These are phyloP conservation scores for Acestrorhynchus altus DNA, from an alignment of 2,797 vertebrate genomes.

Conservation along the genomic window DNA sequence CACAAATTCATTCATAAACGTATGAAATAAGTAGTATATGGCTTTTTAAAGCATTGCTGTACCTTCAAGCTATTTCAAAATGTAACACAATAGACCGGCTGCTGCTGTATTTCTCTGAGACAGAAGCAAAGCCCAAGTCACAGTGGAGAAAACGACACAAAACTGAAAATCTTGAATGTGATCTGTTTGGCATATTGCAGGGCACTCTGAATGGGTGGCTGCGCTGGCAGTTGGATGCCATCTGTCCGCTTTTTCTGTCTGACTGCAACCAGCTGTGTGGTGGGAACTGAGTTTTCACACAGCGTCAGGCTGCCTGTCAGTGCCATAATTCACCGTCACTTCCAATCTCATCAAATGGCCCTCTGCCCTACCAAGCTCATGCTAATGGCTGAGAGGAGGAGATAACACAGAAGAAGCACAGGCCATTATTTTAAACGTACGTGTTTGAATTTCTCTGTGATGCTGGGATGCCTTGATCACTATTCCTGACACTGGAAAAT, in stretches of 20 bases:
- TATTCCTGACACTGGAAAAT: too few species aligned
- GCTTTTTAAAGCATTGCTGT: neutral
- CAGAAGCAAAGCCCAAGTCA: conserved; percentile 7
- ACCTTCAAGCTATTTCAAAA: neutral
- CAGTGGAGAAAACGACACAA: conserved; percentile 53
- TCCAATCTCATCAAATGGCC: conserved; percentile 39
- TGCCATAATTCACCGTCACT: conserved; percentile 42
- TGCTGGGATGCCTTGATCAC: too few species aligned
- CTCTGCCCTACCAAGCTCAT: conserved; percentile 10
- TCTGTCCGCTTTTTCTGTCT: conserved; percentile 65
- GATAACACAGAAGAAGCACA: neutral
- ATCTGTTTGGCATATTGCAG: conserved; percentile 51
- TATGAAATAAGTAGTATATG: neutral
- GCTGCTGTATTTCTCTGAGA: neutral
- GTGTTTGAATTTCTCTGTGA: neutral
- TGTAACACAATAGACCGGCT: neutral
- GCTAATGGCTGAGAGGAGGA: conserved; percentile 6
- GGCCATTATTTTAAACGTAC: neutral
- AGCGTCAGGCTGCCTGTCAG: conserved; percentile 45
- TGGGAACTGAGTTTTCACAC: conserved; percentile 53
- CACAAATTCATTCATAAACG: too few species aligned
- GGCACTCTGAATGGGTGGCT: conserved; percentile 41
- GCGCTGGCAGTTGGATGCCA: conserved; percentile 67
- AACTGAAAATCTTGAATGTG: conserved; percentile 15
- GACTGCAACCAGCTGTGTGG: conserved; percentile 56